phyloP scores from a whole-genome alignment of 2,797 vertebrate species.

The Argentina silus region DNA sequence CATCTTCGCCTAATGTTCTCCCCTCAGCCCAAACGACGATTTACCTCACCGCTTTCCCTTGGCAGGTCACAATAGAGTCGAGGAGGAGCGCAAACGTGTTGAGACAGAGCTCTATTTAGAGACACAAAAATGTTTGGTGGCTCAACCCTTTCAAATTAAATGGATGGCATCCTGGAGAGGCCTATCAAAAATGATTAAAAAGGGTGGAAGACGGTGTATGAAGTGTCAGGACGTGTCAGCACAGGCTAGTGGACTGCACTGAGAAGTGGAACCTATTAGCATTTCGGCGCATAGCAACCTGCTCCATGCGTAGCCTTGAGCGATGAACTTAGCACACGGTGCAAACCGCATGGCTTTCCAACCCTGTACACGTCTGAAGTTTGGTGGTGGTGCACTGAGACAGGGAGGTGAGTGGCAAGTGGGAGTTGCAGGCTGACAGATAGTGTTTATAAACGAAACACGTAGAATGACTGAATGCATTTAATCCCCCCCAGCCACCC shows the following conservation, averaged over 20 bases:
- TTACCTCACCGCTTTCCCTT: conserved; percentile 48
- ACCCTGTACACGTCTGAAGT: conserved; percentile 60
- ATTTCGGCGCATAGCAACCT: conserved; percentile 78
- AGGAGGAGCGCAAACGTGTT: conserved; percentile 51
- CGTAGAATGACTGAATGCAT: conserved; percentile 32
- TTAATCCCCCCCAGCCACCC: conserved; percentile 39
- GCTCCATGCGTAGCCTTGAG: conserved; percentile 66
- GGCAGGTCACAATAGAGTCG: conserved; percentile 60
- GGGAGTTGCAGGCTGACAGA: conserved; percentile 53
- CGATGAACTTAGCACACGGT: conserved; percentile 69
- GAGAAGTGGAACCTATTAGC: conserved; percentile 76
- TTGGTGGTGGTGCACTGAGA: conserved; percentile 56
- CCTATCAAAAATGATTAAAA: conserved; percentile 81
- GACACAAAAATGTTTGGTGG: conserved; percentile 78
- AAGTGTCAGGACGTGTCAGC: conserved; percentile 76
- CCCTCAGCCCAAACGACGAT: conserved; percentile 51
- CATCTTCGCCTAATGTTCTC: conserved; percentile 45
- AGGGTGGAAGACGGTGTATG: conserved; percentile 64
- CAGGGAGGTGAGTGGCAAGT: conserved; percentile 67
- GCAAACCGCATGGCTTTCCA: conserved; percentile 56
- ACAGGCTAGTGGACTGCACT: conserved; percentile 68
- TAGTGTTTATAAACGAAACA: conserved; percentile 49
- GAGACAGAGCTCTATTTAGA: conserved; percentile 68
- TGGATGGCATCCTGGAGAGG: conserved; percentile 75
- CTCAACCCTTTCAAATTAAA: conserved; percentile 78